Percentiles rank a stretch among this genome's conserved stretches.
Evolutionary conservation across 2,888 invertebrate genomes (phyloP).

Genomic region (Cyaniris semiargus): DNA sequence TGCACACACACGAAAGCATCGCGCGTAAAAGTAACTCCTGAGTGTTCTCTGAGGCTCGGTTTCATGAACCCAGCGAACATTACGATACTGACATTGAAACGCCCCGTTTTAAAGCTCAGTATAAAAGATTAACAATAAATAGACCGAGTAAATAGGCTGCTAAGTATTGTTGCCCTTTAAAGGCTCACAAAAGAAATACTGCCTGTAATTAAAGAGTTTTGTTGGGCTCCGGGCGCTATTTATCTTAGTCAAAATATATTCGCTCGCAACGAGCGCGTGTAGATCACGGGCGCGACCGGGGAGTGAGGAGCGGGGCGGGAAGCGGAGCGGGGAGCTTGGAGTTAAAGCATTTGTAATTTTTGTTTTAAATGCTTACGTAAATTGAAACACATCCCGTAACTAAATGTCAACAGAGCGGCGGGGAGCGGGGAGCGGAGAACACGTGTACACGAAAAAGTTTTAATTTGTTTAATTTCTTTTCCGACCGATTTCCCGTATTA

Average conservation of each 20-base stretch:
- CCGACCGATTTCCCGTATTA: not conserved
- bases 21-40: too few species aligned
- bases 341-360: slow-evolving; percentile 6
- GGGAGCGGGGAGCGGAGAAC: not conserved
- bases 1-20: too few species aligned
- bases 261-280: not conserved
- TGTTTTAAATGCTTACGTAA: slow-evolving; percentile 23
- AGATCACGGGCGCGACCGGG: slow-evolving; percentile 1
- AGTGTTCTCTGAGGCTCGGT: too few species aligned
- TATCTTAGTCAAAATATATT: slow-evolving; percentile 19
- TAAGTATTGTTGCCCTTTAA: not conserved
- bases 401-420: not conserved
- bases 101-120: not conserved
- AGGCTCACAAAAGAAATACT: slow-evolving; percentile 7
- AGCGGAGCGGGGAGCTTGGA: not conserved
- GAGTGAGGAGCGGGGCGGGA: not conserved
- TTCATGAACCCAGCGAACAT: too few species aligned
- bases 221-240: slow-evolving; percentile 13
- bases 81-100: not conserved
- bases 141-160: not conserved
- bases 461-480: not conserved
- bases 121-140: not conserved
- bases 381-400: slow-evolving; percentile 11
- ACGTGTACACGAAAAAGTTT: not conserved
- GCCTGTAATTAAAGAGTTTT: slow-evolving; percentile 4